Evolutionary conservation across 2,888 invertebrate genomes (phyloP), one percentile per base, ranked within the genome.

Genomic region (Athrips mouffetella): DNA sequence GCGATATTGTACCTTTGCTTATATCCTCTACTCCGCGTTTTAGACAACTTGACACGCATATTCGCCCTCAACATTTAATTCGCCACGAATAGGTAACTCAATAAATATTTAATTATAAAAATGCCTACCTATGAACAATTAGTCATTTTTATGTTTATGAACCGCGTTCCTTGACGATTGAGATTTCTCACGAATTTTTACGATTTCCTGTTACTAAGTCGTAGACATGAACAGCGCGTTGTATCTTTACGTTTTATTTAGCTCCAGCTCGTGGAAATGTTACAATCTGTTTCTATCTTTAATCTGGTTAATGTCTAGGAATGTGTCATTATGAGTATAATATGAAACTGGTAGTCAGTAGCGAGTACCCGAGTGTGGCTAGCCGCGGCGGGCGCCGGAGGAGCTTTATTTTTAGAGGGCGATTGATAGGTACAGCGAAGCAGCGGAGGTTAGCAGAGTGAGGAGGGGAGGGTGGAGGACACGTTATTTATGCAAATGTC

Each of bases 401-500:
- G 44, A 31, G 70, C 75, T 65, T 78, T 84, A 81, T 87, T 80
- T 85, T 81, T 81, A 84, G 76, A 69, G 59, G 61, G 62, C 77
- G 80, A 85, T 84, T 83, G 86, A 82, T 83, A 80, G 84, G 79
- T 80, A 45, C 15, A 21, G 35, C 6, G 33, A 31, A 16, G 70
- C 63, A 62, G 58, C 62, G 66, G 67, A 54, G 65, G 67, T 2
- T 25, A n/a, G 41, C 18, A 45, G 45, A 31, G 79, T 76, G 80
- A 75, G 74, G 77, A n/a, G 76, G 71, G 33, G 7, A 23, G 45
- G 58, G 75, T 63, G 70, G 69, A 67, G 69, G 71, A 71, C 64
- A 69, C 74, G 76, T 80, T 84, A 83, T 84, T 84, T 85, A 87
- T 87, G 87, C 83, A 86, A 87, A 87, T 85, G 78, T 70, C 74